Evolutionary conservation across 1,140 invertebrate genomes (phyloP), one percentile per base, ranked within the genome.

Genomic region (Tenebrio molitor): DNA sequence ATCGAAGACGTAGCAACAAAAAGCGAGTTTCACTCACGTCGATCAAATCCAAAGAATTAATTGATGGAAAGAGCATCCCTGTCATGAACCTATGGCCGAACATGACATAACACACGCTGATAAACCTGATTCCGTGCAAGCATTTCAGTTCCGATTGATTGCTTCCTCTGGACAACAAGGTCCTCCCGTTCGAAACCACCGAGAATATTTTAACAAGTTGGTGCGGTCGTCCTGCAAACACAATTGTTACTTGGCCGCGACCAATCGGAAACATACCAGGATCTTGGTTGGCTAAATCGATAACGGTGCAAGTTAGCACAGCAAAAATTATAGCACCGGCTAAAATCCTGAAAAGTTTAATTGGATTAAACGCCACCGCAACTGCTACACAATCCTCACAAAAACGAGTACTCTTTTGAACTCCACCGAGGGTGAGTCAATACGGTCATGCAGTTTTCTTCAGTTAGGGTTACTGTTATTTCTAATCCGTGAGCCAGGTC

Each of bases 51-150:
- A 79, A 66, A 19, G 75, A 74, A 53, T 79, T 79, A 21, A 77
- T 71, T 29, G 74, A 69, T 36, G 78, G 78, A 67, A 76, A 78
- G 67, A 78, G 72, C 71, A 79, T 75, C 46, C 71, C 72, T 64
- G 73, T 76, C 14, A 79, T 62, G 34, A 73, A 78, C 68, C 74
- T 72, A 42, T 79, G 77, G 7, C 77, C 78, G 21, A 77, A 72
- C 42, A 78, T 75, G 6, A 79, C 77, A 62, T 79, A 79, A 62
- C 71, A 74, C 42, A 72, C 77, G 50, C 77, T 79, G 10, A 79
- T 50, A 69, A 77, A 74, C 39, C 77, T 63, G 8, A 79, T 75
- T 21, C 77, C 78, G 36, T 79, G 73, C 14, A 79, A 74, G 72
- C 77, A 79, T 36, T 69, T 42, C 19, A 78, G 71, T 39, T 75